A percentile compares a stretch with the other conserved stretches of the same genome.
These are phyloP conservation scores for Neolamprologus ventralis DNA, from an alignment of 2,113 vertebrate species.

Conservation along the genomic window DNA sequence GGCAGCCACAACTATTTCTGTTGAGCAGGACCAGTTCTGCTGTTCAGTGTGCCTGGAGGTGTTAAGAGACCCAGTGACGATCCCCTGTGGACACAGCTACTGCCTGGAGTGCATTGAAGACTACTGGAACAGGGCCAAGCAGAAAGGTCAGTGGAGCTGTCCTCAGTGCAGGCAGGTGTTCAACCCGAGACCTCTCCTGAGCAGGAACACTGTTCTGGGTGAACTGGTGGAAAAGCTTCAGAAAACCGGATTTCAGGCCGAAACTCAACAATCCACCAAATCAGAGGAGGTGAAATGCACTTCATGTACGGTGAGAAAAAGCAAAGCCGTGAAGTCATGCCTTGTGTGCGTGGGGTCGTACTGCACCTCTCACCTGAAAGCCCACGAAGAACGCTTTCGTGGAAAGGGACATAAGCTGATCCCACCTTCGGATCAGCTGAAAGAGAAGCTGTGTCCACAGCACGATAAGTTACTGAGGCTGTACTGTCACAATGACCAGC, in stretches of 20 bases:
- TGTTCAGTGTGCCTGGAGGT: constrained; percentile 74
- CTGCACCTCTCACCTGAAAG: constrained; percentile 82
- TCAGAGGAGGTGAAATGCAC: constrained; percentile 69
- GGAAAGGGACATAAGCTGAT: constrained; percentile 76
- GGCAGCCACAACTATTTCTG: constrained; percentile 66
- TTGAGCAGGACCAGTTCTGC: constrained; percentile 76
- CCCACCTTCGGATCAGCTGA: constrained; percentile 37
- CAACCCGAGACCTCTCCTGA: constrained; percentile 62
- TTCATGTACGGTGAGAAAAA: constrained; percentile 79
- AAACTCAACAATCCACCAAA: not conserved
- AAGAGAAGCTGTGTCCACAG: constrained; percentile 58
- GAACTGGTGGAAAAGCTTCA: constrained; percentile 64
- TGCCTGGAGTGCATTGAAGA: constrained; percentile 73
- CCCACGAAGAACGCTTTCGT: constrained; percentile 79
- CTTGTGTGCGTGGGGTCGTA: constrained; percentile 84
- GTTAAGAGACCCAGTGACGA: constrained; percentile 64
- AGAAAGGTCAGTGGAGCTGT: constrained; percentile 60
- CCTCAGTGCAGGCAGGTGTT: constrained; percentile 72
- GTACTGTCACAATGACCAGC: constrained; percentile 68
- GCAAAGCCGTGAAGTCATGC: constrained; percentile 83
- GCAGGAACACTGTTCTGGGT: constrained; percentile 64
- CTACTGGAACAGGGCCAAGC: constrained; percentile 69
- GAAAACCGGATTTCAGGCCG: not conserved
- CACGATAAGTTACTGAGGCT: constrained; percentile 60
- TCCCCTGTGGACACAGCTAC: constrained; percentile 84